Evolutionary conservation across 2,888 invertebrate genomes (phyloP).

Genomic region (Rhagium mordax): DNA sequence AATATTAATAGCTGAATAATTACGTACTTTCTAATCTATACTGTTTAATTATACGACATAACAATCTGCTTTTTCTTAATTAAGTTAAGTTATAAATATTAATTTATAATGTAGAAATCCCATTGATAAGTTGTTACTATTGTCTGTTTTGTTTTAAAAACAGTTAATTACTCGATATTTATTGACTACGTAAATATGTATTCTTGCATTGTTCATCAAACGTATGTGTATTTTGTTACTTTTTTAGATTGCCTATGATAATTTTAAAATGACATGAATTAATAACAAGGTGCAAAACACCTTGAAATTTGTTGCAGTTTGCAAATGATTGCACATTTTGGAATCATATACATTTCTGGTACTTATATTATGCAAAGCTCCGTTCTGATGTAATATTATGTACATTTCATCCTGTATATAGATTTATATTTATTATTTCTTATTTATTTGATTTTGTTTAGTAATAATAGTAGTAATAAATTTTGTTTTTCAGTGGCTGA

Average conservation of each 20-base stretch:
- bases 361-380: background rate
- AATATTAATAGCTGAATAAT: constrained; percentile 22
- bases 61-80: constrained; percentile 31
- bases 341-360: background rate
- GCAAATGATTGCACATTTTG: background rate
- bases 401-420: constrained; percentile 30
- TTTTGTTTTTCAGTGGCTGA: constrained; percentile 12
- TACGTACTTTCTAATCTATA: constrained; percentile 29
- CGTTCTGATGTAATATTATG: constrained; percentile 7
- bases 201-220: background rate
- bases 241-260: background rate
- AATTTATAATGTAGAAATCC: constrained; percentile 11
- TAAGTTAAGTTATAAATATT: constrained; percentile 19
- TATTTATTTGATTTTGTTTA: constrained; percentile 41
- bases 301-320: background rate
- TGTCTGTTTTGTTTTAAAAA: constrained; percentile 29
- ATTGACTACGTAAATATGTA: background rate
- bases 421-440: constrained; percentile 39
- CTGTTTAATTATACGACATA: constrained; percentile 26
- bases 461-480: constrained; percentile 11
- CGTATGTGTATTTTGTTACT: background rate
- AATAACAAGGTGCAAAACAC: background rate
- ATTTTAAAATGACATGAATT: background rate
- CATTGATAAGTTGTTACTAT: constrained; percentile 4
- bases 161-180: background rate